A percentile compares a stretch with the other conserved stretches of the same genome.
These are phyloP conservation scores for Oligia latruncula DNA, from an alignment of 2,888 invertebrate genomes.

Conservation along the genomic window DNA sequence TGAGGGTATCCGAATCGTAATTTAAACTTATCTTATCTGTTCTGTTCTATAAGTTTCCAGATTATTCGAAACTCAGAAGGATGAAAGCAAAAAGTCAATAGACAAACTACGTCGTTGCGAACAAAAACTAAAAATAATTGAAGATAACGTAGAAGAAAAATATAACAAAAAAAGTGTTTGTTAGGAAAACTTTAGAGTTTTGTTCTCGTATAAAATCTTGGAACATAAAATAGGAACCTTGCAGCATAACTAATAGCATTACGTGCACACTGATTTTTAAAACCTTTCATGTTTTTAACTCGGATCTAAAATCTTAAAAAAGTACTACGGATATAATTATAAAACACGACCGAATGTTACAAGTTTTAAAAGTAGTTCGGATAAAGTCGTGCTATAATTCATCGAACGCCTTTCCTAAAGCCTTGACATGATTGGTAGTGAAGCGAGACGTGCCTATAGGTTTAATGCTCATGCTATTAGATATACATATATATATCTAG, in stretches of 20 bases:
- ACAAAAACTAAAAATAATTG: constrained; percentile 17
- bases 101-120: neutral
- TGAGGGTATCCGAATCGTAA: neutral
- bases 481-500: constrained; percentile 19
- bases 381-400: constrained; percentile 62
- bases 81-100: constrained; percentile 6
- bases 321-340: constrained; percentile 4
- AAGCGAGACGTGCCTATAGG: constrained; percentile 62
- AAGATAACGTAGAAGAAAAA: constrained; percentile 4
- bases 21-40: constrained; percentile 6
- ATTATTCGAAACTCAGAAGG: constrained; percentile 8
- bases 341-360: constrained; percentile 18
- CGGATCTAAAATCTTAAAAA: constrained; percentile 17
- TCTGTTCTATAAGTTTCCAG: neutral
- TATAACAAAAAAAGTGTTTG: constrained; percentile 8
- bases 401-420: constrained; percentile 72
- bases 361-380: constrained; percentile 42
- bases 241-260: constrained; percentile 40
- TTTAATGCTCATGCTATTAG: constrained; percentile 46
- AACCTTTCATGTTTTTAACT: constrained; percentile 8
- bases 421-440: constrained; percentile 72
- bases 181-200: constrained; percentile 13
- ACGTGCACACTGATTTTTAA: constrained; percentile 1
- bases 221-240: constrained; percentile 25
- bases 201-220: constrained; percentile 21